phyloP scores from a whole-genome alignment of 2,888 invertebrate species.

The Xanthostigma xanthostigma region DNA sequence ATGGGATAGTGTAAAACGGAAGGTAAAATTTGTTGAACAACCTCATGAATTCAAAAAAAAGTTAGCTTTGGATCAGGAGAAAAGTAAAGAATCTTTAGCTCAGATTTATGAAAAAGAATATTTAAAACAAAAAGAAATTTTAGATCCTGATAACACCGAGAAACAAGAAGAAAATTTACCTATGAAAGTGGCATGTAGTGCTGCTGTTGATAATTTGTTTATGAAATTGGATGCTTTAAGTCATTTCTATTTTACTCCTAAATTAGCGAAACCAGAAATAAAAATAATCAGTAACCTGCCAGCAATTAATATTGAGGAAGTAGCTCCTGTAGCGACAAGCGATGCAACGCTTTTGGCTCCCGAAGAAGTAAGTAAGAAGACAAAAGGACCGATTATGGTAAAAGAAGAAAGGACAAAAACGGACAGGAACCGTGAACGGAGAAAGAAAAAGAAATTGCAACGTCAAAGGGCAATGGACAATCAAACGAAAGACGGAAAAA shows the following conservation, averaged over 20 bases:
- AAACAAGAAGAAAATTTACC: constrained; percentile 52
- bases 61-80: constrained; percentile 79
- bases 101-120: constrained; percentile 89
- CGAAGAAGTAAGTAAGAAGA: constrained; percentile 62
- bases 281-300: constrained; percentile 84
- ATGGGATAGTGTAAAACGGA: constrained; percentile 86
- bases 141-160: constrained; percentile 37
- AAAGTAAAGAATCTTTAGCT: constrained; percentile 83
- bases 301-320: constrained; percentile 87
- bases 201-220: constrained; percentile 62
- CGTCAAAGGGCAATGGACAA: constrained; percentile 35
- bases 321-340: constrained; percentile 77
- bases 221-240: constrained; percentile 79
- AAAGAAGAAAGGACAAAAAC: constrained; percentile 70
- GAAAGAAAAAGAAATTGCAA: constrained; percentile 73
- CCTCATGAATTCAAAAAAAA: constrained; percentile 76
- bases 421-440: constrained; percentile 76
- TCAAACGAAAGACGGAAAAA: constrained; percentile 29
- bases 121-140: constrained; percentile 45
- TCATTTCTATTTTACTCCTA: constrained; percentile 90
- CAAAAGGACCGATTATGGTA: constrained; percentile 36
- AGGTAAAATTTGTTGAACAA: constrained; percentile 69
- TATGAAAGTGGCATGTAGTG: constrained; percentile 62
- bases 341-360: constrained; percentile 79
- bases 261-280: constrained; percentile 68